Conservation (phyloP, 2,888 invertebrate species). For the Tenthredo mesomela region DNA sequence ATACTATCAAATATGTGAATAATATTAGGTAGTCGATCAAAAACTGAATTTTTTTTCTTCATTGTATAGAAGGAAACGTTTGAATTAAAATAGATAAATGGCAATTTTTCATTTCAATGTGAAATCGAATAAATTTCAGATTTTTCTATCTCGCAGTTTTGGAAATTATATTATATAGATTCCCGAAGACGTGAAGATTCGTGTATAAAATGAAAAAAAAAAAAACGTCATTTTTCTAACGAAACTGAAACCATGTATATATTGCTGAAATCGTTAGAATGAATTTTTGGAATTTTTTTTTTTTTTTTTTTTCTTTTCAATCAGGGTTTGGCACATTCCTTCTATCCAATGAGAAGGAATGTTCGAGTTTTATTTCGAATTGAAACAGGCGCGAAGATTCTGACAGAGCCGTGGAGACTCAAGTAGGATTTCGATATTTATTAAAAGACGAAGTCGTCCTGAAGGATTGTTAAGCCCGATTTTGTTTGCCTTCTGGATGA, state of each 20-base stretch:
- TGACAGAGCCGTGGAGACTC: conserved; percentile 11
- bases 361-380: not conserved
- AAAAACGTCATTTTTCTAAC: not conserved
- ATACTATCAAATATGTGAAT: not conserved
- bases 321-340: not conserved
- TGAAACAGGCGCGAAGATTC: conserved; percentile 1
- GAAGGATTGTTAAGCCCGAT: conserved; percentile 24
- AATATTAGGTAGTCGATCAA: not conserved
- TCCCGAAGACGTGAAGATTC: not conserved
- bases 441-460: conserved; percentile 6
- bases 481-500: not conserved
- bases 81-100: not conserved
- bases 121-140: not conserved
- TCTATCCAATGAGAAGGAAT: not conserved
- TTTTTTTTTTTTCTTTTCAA: too few relatives aligned
- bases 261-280: too few relatives aligned
- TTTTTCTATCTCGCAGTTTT: not conserved
- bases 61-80: not conserved
- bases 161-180: not conserved
- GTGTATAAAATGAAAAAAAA: not conserved
- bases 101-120: not conserved
- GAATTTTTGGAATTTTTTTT: too few relatives aligned
- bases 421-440: conserved; percentile 34
- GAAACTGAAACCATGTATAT: not conserved
- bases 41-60: not conserved